Percentiles rank a stretch among this genome's conserved stretches.
Conservation (phyloP, 2,113 vertebrate genomes). For the Helogale parvula region DNA sequence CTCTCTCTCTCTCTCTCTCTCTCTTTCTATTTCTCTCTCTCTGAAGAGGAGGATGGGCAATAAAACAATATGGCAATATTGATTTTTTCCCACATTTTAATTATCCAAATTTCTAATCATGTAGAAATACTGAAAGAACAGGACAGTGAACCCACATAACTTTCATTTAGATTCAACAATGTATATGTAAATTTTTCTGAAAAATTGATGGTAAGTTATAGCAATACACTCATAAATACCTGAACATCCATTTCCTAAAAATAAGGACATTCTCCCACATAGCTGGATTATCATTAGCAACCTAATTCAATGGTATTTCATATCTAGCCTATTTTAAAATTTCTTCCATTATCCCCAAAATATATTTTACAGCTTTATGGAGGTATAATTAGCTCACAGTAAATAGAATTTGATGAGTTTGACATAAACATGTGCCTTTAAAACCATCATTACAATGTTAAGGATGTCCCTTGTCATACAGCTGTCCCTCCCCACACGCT, state of each 20-base stretch:
- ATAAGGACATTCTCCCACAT: constrained; percentile 28
- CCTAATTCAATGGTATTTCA: not conserved
- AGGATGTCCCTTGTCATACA: not conserved
- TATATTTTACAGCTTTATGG: constrained; percentile 26
- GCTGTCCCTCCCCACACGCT: not conserved
- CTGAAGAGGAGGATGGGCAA: not conserved
- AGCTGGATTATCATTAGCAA: constrained; percentile 10
- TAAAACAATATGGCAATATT: not conserved
- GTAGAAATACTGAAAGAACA: constrained; percentile 31
- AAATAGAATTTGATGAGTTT: constrained; percentile 6
- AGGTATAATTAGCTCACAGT: not conserved
- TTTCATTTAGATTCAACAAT: constrained; percentile 32
- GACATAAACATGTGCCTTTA: not conserved
- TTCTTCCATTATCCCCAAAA: constrained; percentile 29
- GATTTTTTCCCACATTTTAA: not conserved
- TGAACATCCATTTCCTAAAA: constrained; percentile 22
- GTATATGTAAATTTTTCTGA: constrained; percentile 19
- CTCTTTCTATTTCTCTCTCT: not conserved
- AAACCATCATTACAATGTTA: not conserved
- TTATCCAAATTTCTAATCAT: constrained; percentile 40
- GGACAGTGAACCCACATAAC: not conserved
- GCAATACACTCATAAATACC: not conserved
- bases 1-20: not conserved
- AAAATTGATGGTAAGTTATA: constrained; percentile 26
- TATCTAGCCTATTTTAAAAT: not conserved